Evolutionary conservation across 2,113 vertebrate species (phyloP).

Genomic region (Caracal caracal): DNA sequence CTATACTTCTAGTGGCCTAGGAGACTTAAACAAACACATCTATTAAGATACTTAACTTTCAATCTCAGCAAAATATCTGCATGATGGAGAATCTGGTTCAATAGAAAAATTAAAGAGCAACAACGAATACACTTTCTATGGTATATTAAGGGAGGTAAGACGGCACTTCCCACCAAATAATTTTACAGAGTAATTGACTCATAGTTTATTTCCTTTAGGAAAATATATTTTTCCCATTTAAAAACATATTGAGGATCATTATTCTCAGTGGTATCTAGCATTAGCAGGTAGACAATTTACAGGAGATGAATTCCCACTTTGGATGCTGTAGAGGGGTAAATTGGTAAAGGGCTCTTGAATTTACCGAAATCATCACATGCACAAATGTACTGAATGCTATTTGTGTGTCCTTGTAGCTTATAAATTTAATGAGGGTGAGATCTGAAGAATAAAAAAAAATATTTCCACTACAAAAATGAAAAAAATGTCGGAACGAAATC

Average conservation of each 20-base stretch:
- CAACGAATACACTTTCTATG: background rate
- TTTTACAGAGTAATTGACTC: constrained; percentile 5
- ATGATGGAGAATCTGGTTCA: background rate
- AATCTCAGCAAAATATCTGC: background rate
- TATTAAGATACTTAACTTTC: background rate
- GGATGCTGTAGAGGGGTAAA: background rate
- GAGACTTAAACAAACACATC: background rate
- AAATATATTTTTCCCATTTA: constrained; percentile 21
- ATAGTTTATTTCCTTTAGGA: constrained; percentile 43
- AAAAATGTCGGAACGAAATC: constrained; percentile 55
- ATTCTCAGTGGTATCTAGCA: background rate
- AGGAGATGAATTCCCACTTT: constrained; percentile 1
- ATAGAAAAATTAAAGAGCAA: background rate
- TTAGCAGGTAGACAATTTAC: constrained; percentile 4
- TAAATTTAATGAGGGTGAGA: constrained; percentile 68
- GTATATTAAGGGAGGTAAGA: background rate
- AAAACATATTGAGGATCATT: constrained; percentile 17
- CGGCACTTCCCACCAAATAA: background rate
- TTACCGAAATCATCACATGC: constrained; percentile 2
- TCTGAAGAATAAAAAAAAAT: constrained; percentile 66
- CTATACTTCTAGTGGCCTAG: background rate
- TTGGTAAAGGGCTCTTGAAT: constrained; percentile 50
- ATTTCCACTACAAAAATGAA: constrained; percentile 66
- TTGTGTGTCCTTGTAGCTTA: constrained; percentile 51
- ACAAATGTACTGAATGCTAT: constrained; percentile 57